A percentile compares a stretch with the other conserved stretches of the same genome.
Evolutionary conservation across 37 sponge, comb jelly and placozoan genomes (phyloP).

Genomic region (Aplysina aerophoba): DNA sequence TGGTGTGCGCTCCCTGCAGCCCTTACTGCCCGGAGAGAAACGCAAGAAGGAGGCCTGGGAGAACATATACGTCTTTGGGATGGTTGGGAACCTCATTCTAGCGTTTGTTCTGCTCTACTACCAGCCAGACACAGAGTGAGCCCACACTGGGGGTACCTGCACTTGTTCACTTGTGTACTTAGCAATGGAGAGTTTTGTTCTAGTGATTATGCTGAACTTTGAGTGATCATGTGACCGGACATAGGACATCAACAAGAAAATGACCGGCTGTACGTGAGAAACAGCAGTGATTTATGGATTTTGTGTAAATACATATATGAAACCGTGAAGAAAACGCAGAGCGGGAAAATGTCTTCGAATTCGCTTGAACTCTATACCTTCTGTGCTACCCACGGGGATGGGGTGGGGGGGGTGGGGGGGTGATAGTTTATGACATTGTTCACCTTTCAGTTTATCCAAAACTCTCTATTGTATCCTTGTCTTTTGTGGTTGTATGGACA

Average conservation of each 20-base stretch:
- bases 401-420: no score
- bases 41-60: conserved; percentile 75
- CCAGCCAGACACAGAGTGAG: conserved; percentile 77
- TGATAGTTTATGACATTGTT: no score
- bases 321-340: background rate
- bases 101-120: conserved; percentile 19
- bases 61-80: conserved; percentile 59
- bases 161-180: background rate
- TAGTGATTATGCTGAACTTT: no score
- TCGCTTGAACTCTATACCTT: conserved; percentile 1
- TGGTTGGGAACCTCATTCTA: conserved; percentile 62
- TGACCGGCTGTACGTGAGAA: no score
- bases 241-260: no score
- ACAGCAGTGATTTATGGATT: no score
- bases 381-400: no score
- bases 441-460: no score
- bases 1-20: conserved; percentile 39
- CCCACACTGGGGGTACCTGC: background rate
- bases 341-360: conserved; percentile 24
- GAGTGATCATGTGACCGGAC: no score
- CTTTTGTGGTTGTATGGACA: no score
- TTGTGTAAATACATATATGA: background rate
- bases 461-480: no score
- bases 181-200: no score
- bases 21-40: conserved; percentile 75